Evolutionary conservation across 2,888 invertebrate genomes (phyloP).

Genomic region (Hypselothyrea guttata): DNA sequence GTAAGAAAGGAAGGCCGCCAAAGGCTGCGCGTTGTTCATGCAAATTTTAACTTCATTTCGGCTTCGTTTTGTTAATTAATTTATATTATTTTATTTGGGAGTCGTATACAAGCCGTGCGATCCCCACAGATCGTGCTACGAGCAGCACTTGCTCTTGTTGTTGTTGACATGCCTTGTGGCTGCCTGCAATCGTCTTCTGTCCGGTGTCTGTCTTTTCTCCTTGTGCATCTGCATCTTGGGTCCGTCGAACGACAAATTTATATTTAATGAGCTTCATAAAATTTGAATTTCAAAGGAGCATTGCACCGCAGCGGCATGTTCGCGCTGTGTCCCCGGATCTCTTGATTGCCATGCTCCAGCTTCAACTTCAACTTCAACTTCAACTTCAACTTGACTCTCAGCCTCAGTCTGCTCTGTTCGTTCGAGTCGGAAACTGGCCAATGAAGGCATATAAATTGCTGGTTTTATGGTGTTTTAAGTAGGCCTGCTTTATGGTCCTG

Average conservation of each 20-base stretch:
- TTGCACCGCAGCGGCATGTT: slow-evolving; percentile 74
- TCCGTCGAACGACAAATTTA: slow-evolving; percentile 80
- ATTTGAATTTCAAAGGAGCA: slow-evolving; percentile 82
- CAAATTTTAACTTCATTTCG: slow-evolving; percentile 77
- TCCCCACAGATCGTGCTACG: neutral
- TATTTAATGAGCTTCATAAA: slow-evolving; percentile 83
- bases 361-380: slow-evolving; percentile 18
- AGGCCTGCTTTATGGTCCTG: slow-evolving; percentile 72
- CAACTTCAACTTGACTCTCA: slow-evolving; percentile 2
- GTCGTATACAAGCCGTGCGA: slow-evolving; percentile 64
- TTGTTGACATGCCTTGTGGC: slow-evolving; percentile 53
- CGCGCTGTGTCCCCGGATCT: slow-evolving; percentile 28
- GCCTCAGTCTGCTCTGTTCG: neutral
- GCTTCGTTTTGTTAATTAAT: slow-evolving; percentile 81
- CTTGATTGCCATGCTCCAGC: slow-evolving; percentile 40
- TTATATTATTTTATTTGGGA: slow-evolving; percentile 81
- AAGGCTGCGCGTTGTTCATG: slow-evolving; percentile 72
- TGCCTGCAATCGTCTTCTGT: slow-evolving; percentile 28
- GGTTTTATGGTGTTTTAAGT: slow-evolving; percentile 79
- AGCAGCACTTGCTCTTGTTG: slow-evolving; percentile 19
- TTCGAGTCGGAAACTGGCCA: slow-evolving; percentile 29
- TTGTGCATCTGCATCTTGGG: slow-evolving; percentile 25
- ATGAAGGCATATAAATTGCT: slow-evolving; percentile 77
- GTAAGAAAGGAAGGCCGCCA: slow-evolving; percentile 55
- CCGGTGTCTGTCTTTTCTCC: slow-evolving; percentile 5